Conservation (phyloP, 2,113 vertebrate genomes). For the Crotophaga sulcirostris region DNA sequence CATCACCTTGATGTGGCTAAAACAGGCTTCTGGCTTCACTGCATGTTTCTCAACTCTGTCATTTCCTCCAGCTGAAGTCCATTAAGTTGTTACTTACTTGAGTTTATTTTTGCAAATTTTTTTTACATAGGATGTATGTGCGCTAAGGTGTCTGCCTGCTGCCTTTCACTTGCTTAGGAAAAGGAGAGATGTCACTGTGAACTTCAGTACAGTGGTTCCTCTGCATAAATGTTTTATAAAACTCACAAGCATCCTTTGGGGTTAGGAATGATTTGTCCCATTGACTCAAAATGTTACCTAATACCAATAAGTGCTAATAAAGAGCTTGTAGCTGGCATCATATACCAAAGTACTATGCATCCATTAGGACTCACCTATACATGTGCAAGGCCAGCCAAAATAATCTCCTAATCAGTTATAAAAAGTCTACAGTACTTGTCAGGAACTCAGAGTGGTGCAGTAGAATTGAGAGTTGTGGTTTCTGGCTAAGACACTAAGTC, state of each 20-base stretch:
- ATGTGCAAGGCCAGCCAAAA: conserved; percentile 57
- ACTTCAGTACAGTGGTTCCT: not conserved
- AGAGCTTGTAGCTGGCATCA: conserved; percentile 46
- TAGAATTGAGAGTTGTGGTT: conserved; percentile 61
- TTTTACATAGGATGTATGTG: not conserved
- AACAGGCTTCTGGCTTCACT: not conserved
- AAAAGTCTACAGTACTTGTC: conserved; percentile 48
- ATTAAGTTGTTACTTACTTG: conserved; percentile 35
- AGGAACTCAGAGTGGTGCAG: conserved; percentile 40
- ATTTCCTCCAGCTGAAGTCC: not conserved
- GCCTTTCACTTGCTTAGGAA: conserved; percentile 31
- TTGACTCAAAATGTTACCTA: conserved; percentile 40
- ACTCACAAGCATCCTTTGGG: not conserved
- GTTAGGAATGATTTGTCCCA: not conserved
- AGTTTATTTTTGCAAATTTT: conserved; percentile 19
- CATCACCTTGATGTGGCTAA: not conserved
- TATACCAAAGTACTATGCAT: conserved; percentile 5
- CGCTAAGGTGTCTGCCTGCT: conserved; percentile 3
- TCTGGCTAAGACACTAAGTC: conserved; percentile 53
- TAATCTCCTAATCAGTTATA: conserved; percentile 68
- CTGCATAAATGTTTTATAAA: conserved; percentile 16
- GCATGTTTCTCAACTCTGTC: not conserved
- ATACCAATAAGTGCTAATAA: conserved; percentile 61
- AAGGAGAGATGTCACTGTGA: conserved; percentile 4
- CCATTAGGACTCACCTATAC: conserved; percentile 59